Evolutionary conservation across 35 echinoderm and acorn worm species (phyloP), one percentile per base, ranked within the genome.

Genomic region (Hemicentrotus pulcherrimus): DNA sequence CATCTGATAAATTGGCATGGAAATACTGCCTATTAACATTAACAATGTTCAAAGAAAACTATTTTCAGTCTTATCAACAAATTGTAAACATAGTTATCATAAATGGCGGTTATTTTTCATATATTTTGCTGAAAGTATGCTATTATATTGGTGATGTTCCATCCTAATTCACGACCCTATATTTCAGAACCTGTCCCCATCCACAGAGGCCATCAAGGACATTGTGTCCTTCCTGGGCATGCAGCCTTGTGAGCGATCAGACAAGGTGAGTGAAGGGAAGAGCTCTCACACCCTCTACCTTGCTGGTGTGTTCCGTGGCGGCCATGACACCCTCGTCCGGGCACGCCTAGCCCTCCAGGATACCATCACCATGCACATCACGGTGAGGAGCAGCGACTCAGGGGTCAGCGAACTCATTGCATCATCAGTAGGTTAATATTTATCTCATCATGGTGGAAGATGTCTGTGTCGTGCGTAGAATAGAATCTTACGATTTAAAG

Each of bases 281-380:
- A 99, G 97, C 28, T 97, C 98, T 14, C 98, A 99, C 86, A 96
- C 98, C 41, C 95, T 99, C 24, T 99, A 96, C 91, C 45, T 99
- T 52, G 98, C 98, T 6, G 98, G 98, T 28, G 97, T 99, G 88
- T 99, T 96, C 95, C 52, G 98, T 28, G 98, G 98, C 0, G 98
- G 98, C 46, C 97, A 97, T 31, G 98, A 99, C 31, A 95, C 96
- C 15, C 86, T 99, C 61, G 98, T 99, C 30, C 87, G 97, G 18
- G 94, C 98, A n/a, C 95, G 96, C 33, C 96, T 99, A 8, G 97
- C 96, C 8, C 95, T 99, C 11, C 96, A 99, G 70, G 98, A 97
- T 94, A 99, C 96, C 0, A 96, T 99, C 61, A 99, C 97, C 65
- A 99, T 99, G 98, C 98, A 99, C 86, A 99, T 99, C 24, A 99